Base-by-base conservation (phyloP, 2,888 invertebrate genomes). In the Eucera pruinosa region DNA sequence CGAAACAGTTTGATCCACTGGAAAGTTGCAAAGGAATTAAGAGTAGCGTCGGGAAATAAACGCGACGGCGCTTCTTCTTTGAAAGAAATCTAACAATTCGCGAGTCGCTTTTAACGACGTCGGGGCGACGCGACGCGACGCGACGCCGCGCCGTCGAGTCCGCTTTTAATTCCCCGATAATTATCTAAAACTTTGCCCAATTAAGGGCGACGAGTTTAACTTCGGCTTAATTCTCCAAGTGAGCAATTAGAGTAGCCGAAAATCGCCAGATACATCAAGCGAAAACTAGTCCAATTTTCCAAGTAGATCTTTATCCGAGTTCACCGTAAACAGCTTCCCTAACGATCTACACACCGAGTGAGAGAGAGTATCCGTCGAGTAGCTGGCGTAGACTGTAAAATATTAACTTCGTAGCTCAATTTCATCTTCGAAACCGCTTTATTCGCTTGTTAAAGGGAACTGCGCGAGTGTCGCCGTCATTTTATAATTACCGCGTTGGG, bases 141-240 rank as follows among this genome's bases (percentile, higher is more conserved):
- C 66, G 36, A 47, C 30, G 48, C 23, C 15, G 48, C 33, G 4
- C 13, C n/a, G 25, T 23, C 2, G 13, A 36, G 11, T 48, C 1
- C 27, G 50, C 68, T 57, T 55, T 58, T 43, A 58, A 67, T 67
- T 36, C 68, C 25, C 33, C 68, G 50, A 71, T 71, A 71, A 71
- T 71, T 71, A 43, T 71, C 58, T 27, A 27, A 67, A 67, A 71
- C 25, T 71, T 71, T 67, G 55, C 13, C 50, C 58, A 67, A 71
- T 71, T 71, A 67, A 52, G 67, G 11, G 43, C 33, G 41, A n/a
- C 47, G 25, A 36, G 43, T 58, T 66, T 52, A 71, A 71, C 57
- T 66, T 58, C 15, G 9, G 33, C 57, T 58, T 43, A 55, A 58
- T 57, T 50, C 58, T 41, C 20, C 43, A 27, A 58, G 50, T 36